Evolutionary conservation across 2,797 vertebrate species (phyloP), one percentile per base, ranked within the genome.

Genomic region (Coracias cyanogaster): DNA sequence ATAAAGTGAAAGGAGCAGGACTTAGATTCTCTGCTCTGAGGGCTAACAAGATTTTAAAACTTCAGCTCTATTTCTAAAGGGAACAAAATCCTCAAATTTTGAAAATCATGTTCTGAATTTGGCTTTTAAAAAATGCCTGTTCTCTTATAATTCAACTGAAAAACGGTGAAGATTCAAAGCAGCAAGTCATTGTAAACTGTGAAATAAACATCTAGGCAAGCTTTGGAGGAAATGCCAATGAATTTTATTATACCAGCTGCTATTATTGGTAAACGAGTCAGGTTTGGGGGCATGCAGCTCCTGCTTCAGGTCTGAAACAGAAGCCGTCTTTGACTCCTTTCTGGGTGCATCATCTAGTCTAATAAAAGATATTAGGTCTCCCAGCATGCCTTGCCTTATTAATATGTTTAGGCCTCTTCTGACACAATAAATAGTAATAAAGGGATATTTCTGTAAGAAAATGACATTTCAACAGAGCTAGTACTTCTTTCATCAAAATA

Each of bases 261-360:
- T 91, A 2, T 46, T 84, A 48, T 21, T 90, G 62, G 62, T 79
- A 76, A 90, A 89, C 22, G 78, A 78, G 74, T 92, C 77, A 84
- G 70, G 26, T 62, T 69, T 92, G 3, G 49, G 33, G 33, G 16
- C 70, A 62, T 13, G 45, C 46, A 79, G 54, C 54, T 95, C 78
- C 73, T 76, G 80, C 45, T 90, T 57, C 77, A 92, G 70, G 81
- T 77, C 83, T 92, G 46, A 89, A 89, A 35, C 46, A 79, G 78
- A 89, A 91, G 35, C 28, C 57, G 26, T 6, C 28, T 93, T 70
- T 88, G 88, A 89, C 26, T 86, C 49, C 58, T 72, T 93, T 94
- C 89, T 89, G 94, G 78, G 41, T 74, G 48, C 57, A 86, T 94
- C 83, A 89, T 79, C 80, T 92, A 83, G 43, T 51, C 77, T 82